A percentile compares a stretch with the other conserved stretches of the same genome.
phyloP scores from a whole-genome alignment of 2,888 invertebrate genomes.

The Ommatoiulus sabulosus region DNA sequence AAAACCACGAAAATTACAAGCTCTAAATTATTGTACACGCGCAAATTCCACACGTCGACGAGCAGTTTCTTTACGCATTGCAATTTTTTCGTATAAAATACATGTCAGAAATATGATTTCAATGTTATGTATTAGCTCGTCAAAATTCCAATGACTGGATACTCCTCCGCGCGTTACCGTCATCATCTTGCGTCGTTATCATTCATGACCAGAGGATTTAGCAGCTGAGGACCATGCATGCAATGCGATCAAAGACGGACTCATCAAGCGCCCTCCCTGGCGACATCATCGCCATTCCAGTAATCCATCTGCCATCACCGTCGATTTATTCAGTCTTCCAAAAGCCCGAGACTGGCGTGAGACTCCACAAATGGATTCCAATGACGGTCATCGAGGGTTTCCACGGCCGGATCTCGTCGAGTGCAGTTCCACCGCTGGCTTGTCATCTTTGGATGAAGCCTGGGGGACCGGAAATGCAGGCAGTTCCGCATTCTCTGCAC shows the following conservation, averaged over 20 bases:
- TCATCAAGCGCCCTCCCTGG: not conserved
- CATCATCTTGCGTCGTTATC: not conserved
- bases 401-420: not conserved
- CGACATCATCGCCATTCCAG: not conserved
- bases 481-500: constrained; percentile 58
- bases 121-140: too few species aligned
- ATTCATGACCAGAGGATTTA: too few species aligned
- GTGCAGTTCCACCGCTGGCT: not conserved
- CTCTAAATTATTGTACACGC: too few species aligned
- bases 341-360: not conserved
- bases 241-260: too few species aligned
- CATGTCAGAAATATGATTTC: too few species aligned
- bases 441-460: constrained; percentile 57
- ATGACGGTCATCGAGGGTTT: not conserved
- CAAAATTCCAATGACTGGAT: too few species aligned
- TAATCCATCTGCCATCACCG: not conserved
- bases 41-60: too few species aligned
- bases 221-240: too few species aligned
- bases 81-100: too few species aligned
- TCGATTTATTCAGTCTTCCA: not conserved
- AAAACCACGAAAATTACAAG: too few species aligned
- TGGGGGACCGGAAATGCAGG: constrained; percentile 59
- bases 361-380: not conserved
- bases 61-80: too few species aligned
- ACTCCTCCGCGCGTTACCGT: too few species aligned